Base-by-base conservation (phyloP, 2,113 vertebrate species). In the Oncorhynchus gorbuscha region DNA sequence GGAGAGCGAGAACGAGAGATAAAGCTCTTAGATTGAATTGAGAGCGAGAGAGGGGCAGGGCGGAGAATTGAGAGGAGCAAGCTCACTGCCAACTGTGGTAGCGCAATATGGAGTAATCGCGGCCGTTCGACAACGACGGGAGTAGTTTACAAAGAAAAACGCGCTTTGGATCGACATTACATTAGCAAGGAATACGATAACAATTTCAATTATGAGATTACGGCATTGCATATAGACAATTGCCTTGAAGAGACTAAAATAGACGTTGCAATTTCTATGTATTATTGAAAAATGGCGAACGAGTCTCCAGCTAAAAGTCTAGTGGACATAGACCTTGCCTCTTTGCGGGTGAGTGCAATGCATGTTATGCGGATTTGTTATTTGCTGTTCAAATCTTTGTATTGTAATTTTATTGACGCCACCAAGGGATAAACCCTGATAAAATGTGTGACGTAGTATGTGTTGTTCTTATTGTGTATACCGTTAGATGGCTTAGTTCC, bases 261-360 rank as follows among this genome's bases (percentile, higher is more conserved):
- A 78, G 48, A 35, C 81, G 81, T 58, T 49, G 69, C 76, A 68
- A 70, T 80, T 11, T 45, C 8, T 45, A 45, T 45, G 89, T 85
- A 74, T 77, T 83, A 67, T 82, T 91, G 80, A 84, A 95, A 95
- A 92, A 98, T 98, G 97, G 96, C 96, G 94, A 98, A 98, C 95
- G 96, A 97, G 75, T 97, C 97, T 87, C 97, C 97, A 85, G 97
- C 97, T 51, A 97, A 98, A 89, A 97, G 95, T 92, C 95, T 98
- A 86, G 96, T 96, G 92, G 97, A 98, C 72, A 98, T 97, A 92
- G 96, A 98, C 92, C 95, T 97, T 59, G 95, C 97, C 71, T 94
- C 97, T 45, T 84, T 98, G 89, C 88, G 97, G 96, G 96, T 98
- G 90, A 95, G 95, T 91, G 45, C 14, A 5, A 28, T 49, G 32